Evolutionary conservation across 1,140 invertebrate species (phyloP).

Genomic region (Temnothorax longispinosus): DNA sequence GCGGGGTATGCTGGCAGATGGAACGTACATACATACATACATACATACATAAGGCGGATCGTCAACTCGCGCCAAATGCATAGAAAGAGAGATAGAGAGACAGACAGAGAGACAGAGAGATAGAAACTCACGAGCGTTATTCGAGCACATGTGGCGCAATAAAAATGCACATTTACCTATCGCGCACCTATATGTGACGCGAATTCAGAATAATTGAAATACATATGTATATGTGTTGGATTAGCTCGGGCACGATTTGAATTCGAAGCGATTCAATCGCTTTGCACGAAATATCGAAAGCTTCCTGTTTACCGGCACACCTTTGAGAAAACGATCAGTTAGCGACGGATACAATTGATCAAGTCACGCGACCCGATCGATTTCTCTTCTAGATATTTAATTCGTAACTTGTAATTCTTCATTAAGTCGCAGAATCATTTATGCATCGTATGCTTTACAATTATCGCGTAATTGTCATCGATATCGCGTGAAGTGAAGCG

Average conservation of each 20-base stretch:
- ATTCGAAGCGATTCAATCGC: slow-evolving; percentile 27
- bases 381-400: slow-evolving; percentile 20
- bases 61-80: slow-evolving; percentile 22
- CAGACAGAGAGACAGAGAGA: neutral
- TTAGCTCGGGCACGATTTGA: neutral
- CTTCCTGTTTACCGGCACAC: slow-evolving; percentile 56
- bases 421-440: neutral
- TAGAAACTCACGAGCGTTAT: slow-evolving; percentile 5
- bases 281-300: slow-evolving; percentile 27
- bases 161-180: slow-evolving; percentile 52
- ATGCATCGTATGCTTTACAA: neutral
- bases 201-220: slow-evolving; percentile 74
- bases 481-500: slow-evolving; percentile 3
- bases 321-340: slow-evolving; percentile 19
- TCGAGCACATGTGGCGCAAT: slow-evolving; percentile 53
- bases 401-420: slow-evolving; percentile 39
- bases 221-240: slow-evolving; percentile 19
- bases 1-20: slow-evolving; percentile 41
- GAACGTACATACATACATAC: neutral
- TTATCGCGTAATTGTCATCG: slow-evolving; percentile 7
- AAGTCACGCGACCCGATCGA: neutral
- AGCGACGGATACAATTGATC: slow-evolving; percentile 20
- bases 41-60: slow-evolving; percentile 53
- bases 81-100: slow-evolving; percentile 1
- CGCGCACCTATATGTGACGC: neutral